Conservation (phyloP, 2,888 invertebrate species). For the Falcaria lacertinaria region DNA sequence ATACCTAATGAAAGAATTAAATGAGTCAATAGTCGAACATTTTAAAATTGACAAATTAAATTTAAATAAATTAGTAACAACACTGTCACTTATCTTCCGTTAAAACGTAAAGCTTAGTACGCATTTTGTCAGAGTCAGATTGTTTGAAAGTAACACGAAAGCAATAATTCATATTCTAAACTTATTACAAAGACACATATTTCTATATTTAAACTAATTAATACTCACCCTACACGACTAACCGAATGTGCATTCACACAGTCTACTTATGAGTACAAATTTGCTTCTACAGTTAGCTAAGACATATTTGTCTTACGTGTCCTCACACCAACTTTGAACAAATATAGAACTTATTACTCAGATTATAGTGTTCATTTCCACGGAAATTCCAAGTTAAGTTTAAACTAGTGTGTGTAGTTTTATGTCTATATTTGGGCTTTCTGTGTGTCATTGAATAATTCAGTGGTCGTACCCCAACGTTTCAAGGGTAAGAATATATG, state of each 20-base stretch:
- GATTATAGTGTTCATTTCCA: slow-evolving; percentile 50
- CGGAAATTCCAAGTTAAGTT: slow-evolving; percentile 34
- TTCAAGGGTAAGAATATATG: slow-evolving; percentile 77
- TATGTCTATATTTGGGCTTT: slow-evolving; percentile 75
- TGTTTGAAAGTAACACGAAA: neutral
- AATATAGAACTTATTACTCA: slow-evolving; percentile 57
- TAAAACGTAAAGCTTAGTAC: too few species aligned
- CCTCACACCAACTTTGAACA: slow-evolving; percentile 50
- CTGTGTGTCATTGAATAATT: slow-evolving; percentile 77
- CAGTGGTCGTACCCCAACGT: slow-evolving; percentile 72
- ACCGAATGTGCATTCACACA: slow-evolving; percentile 67
- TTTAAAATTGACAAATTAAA: too few species aligned
- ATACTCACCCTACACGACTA: slow-evolving; percentile 49
- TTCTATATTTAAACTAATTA: slow-evolving; percentile 53
- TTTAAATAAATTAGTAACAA: too few species aligned
- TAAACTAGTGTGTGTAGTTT: slow-evolving; percentile 49
- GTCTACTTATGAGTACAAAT: slow-evolving; percentile 70
- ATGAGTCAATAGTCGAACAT: too few species aligned
- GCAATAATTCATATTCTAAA: slow-evolving; percentile 30
- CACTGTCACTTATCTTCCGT: too few species aligned
- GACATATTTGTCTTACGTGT: slow-evolving; percentile 73
- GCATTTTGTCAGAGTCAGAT: too few species aligned
- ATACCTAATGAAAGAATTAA: too few species aligned
- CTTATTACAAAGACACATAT: slow-evolving; percentile 31
- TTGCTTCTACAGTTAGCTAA: slow-evolving; percentile 63